Conservation (phyloP, 2,113 vertebrate genomes). For the Thomomys bottae region DNA sequence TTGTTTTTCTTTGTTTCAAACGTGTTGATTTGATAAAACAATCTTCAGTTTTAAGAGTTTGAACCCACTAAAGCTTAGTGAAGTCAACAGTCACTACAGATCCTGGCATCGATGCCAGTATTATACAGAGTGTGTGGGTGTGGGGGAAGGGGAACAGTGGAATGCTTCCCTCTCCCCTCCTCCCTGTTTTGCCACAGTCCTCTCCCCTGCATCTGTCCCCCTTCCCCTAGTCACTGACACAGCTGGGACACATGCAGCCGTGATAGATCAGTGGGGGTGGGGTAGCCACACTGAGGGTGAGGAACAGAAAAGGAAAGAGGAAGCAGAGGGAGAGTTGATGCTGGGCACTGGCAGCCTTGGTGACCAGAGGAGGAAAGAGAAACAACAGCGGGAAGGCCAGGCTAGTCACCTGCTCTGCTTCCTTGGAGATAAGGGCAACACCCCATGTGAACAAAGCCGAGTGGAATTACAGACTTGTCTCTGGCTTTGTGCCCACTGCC, state of each 20-base stretch:
- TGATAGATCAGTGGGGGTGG: background rate
- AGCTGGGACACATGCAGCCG: background rate
- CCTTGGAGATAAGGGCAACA: background rate
- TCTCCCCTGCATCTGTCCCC: too few relatives aligned
- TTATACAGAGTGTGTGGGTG: background rate
- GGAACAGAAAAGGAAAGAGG: constrained; percentile 53
- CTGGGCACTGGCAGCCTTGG: background rate
- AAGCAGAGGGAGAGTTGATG: background rate
- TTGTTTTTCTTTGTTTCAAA: background rate
- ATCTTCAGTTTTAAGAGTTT: constrained; percentile 38
- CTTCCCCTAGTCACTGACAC: background rate
- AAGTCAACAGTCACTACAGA: background rate
- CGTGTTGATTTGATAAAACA: constrained; percentile 12
- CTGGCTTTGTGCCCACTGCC: background rate
- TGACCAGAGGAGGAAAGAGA: background rate
- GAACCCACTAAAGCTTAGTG: background rate
- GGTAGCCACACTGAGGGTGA: constrained; percentile 15
- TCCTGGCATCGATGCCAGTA: too few relatives aligned
- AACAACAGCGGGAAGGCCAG: background rate
- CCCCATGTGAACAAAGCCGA: background rate
- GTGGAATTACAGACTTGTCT: background rate
- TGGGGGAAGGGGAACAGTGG: background rate
- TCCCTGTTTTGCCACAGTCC: background rate
- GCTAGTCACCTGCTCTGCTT: background rate
- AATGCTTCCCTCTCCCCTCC: background rate